Conservation (phyloP, 30 jellyfish, hydroid and myxozoan species). For the Pseudorhiza aurosa region DNA sequence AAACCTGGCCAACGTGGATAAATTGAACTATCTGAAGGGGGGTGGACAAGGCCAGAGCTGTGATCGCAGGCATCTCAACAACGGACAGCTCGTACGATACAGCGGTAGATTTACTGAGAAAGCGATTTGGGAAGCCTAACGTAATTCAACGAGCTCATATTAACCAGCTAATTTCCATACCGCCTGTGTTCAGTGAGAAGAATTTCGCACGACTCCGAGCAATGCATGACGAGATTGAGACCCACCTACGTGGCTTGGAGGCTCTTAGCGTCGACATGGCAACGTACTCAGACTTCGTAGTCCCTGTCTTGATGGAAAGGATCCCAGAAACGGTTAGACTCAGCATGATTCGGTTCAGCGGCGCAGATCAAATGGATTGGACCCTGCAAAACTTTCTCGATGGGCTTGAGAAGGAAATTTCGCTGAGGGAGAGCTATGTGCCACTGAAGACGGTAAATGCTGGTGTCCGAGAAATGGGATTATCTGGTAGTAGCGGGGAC, state of each 20-base stretch:
- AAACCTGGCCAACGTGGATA: too few relatives aligned
- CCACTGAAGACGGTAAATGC: not conserved
- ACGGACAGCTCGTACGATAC: slow-evolving; percentile 17
- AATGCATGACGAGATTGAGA: slow-evolving; percentile 21
- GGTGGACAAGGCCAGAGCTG: slow-evolving; percentile 26
- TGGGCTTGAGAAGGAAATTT: slow-evolving; percentile 25
- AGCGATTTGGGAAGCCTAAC: slow-evolving; percentile 25
- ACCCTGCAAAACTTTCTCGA: slow-evolving; percentile 2
- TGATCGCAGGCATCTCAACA: slow-evolving; percentile 22
- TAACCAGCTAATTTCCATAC: slow-evolving; percentile 1
- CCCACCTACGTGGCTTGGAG: slow-evolving; percentile 43
- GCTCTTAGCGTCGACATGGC: slow-evolving; percentile 21
- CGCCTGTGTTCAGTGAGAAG: slow-evolving; percentile 37
- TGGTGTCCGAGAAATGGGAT: not conserved
- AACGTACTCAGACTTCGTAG: slow-evolving; percentile 26
- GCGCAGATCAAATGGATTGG: slow-evolving; percentile 15
- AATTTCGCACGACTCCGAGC: not conserved
- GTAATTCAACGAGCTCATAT: slow-evolving; percentile 33
- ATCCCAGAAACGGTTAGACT: slow-evolving; percentile 10
- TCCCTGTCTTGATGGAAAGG: slow-evolving; percentile 44
- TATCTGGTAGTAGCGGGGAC: not conserved
- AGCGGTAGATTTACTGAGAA: slow-evolving; percentile 14
- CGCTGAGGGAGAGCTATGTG: slow-evolving; percentile 3
- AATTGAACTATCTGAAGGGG: too few relatives aligned
- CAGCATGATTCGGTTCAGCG: slow-evolving; percentile 25